Evolutionary conservation across 1,140 invertebrate genomes (phyloP).

Genomic region (Habropoda laboriosa): DNA sequence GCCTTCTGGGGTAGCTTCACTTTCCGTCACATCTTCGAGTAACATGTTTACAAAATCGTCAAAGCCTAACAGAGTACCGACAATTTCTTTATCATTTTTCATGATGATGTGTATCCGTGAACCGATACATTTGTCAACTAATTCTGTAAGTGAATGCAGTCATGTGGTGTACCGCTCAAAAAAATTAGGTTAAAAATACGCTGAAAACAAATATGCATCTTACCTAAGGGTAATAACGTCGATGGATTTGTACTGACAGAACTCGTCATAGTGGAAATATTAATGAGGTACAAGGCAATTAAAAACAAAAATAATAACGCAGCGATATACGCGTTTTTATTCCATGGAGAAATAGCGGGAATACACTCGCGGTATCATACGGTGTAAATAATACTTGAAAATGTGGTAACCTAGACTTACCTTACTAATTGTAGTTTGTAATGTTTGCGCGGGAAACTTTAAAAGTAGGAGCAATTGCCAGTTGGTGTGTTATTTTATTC

Average conservation of each 20-base stretch:
- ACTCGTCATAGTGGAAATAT: slow-evolving; percentile 71
- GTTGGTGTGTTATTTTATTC: too few relatives aligned
- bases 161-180: too few relatives aligned
- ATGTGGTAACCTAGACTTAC: too few relatives aligned
- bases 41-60: slow-evolving; percentile 99
- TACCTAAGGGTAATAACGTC: slow-evolving; percentile 87
- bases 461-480: too few relatives aligned
- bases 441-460: too few relatives aligned
- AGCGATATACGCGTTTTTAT: neutral
- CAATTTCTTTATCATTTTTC: slow-evolving; percentile 99
- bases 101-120: slow-evolving; percentile 99
- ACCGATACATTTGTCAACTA: slow-evolving; percentile 99
- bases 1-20: slow-evolving; percentile 98
- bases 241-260: slow-evolving; percentile 85
- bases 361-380: neutral
- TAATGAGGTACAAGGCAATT: neutral
- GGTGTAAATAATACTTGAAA: neutral
- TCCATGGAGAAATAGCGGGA: slow-evolving; percentile 16
- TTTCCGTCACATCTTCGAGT: slow-evolving; percentile 95
- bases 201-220: slow-evolving; percentile 3
- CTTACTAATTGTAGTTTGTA: too few relatives aligned
- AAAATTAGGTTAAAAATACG: slow-evolving; percentile 11
- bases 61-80: slow-evolving; percentile 98
- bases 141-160: slow-evolving; percentile 84
- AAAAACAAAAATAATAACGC: slow-evolving; percentile 9